Evolutionary conservation across 2,113 vertebrate species (phyloP).

Genomic region (Ondatra zibethicus): DNA sequence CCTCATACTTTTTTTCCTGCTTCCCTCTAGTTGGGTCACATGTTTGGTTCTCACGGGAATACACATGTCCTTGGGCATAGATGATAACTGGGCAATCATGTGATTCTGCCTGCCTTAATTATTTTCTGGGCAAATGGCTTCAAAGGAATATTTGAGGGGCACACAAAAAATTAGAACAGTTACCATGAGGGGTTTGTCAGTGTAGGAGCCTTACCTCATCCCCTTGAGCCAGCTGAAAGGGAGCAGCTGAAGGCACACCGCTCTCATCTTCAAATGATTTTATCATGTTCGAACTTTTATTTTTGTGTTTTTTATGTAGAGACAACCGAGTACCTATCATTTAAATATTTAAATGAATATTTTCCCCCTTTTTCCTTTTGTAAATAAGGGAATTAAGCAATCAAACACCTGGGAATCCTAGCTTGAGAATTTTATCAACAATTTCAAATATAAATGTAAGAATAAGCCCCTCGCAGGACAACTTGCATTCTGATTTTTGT

Average conservation of each 20-base stretch:
- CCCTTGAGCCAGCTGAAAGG: slow-evolving; percentile 56
- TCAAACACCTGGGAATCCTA: slow-evolving; percentile 76
- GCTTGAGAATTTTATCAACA: slow-evolving; percentile 82
- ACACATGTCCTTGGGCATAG: slow-evolving; percentile 61
- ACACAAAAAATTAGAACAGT: slow-evolving; percentile 1
- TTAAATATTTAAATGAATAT: slow-evolving; percentile 79
- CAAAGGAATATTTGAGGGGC: not conserved
- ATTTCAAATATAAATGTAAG: slow-evolving; percentile 76
- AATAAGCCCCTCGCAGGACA: slow-evolving; percentile 79
- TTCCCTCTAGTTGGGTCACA: slow-evolving; percentile 24
- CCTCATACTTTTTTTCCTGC: slow-evolving; percentile 37
- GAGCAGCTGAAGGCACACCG: slow-evolving; percentile 55
- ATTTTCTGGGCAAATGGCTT: slow-evolving; percentile 29
- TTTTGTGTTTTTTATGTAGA: slow-evolving; percentile 75
- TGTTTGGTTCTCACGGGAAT: slow-evolving; percentile 67
- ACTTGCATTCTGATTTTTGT: slow-evolving; percentile 74
- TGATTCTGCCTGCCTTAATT: slow-evolving; percentile 70
- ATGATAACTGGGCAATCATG: slow-evolving; percentile 66
- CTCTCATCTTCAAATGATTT: slow-evolving; percentile 66
- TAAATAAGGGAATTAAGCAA: slow-evolving; percentile 85
- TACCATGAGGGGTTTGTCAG: slow-evolving; percentile 21
- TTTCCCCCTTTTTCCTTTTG: slow-evolving; percentile 71
- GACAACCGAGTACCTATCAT: slow-evolving; percentile 74
- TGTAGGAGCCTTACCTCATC: not conserved
- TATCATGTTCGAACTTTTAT: slow-evolving; percentile 64